A percentile compares a stretch with the other conserved stretches of the same genome.
phyloP scores from a whole-genome alignment of 2,797 vertebrate species.

The Setipinna tenuifilis region DNA sequence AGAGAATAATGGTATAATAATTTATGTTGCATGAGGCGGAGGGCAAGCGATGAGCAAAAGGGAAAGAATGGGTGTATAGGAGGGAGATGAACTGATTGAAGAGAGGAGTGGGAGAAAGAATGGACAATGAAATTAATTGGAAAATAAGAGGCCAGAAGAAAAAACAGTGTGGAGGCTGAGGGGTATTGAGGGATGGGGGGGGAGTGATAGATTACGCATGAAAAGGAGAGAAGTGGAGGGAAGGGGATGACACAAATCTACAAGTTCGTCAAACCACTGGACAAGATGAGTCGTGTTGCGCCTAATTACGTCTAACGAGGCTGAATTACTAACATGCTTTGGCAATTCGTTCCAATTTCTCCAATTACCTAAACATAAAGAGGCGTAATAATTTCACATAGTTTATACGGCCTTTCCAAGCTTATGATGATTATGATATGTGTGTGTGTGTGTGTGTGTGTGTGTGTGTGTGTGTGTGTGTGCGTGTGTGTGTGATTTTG shows the following conservation, averaged over 20 bases:
- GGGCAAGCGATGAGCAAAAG: slow-evolving; percentile 19
- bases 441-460: too few species aligned
- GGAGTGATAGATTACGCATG: not conserved
- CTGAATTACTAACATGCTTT: not conserved
- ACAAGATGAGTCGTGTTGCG: not conserved
- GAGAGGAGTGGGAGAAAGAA: slow-evolving; percentile 10
- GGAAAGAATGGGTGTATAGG: not conserved
- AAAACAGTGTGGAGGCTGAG: not conserved
- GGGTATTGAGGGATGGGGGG: not conserved
- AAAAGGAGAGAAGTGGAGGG: not conserved
- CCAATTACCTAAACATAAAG: not conserved
- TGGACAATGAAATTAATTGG: not conserved
- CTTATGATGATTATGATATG: not conserved
- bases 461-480: too few species aligned
- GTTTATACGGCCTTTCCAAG: not conserved
- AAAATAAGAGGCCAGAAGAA: not conserved
- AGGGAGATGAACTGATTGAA: not conserved
- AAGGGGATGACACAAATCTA: not conserved
- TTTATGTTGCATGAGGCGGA: not conserved
- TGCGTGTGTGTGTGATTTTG: too few species aligned
- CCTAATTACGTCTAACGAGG: not conserved
- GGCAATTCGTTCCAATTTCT: not conserved
- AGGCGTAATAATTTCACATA: not conserved
- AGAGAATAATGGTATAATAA: not conserved
- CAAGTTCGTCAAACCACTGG: not conserved